Conservation (phyloP, 2,797 vertebrate species). For the Enteromius afrohamiltoni region DNA sequence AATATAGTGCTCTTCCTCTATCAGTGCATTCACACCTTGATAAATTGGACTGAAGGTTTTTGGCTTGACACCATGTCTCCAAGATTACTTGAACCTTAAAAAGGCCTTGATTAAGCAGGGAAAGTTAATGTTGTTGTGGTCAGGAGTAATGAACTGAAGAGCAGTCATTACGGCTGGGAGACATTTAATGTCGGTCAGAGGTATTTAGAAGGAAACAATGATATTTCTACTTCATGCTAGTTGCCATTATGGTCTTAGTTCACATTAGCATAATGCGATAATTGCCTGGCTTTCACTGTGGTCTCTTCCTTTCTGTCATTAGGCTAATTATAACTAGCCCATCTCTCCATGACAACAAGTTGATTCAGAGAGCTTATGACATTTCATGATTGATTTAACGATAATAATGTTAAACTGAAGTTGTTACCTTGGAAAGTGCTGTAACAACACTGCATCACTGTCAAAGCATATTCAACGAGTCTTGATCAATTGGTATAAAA, state of each 20-base stretch:
- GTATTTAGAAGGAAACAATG: conserved; percentile 30
- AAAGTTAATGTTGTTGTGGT: conserved; percentile 29
- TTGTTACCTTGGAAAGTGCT: background rate
- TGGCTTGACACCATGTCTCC: background rate
- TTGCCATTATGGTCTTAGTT: conserved; percentile 19
- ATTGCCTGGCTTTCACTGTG: conserved; percentile 14
- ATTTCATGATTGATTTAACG: background rate
- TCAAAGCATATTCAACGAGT: conserved; percentile 14
- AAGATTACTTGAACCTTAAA: background rate
- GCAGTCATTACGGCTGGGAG: conserved; percentile 7
- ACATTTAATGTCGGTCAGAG: conserved; percentile 27
- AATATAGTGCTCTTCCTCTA: background rate
- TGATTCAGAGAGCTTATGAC: background rate
- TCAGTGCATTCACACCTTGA: background rate
- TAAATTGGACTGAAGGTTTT: background rate
- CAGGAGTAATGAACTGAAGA: conserved; percentile 25
- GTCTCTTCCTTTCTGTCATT: conserved; percentile 23
- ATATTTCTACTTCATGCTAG: conserved; percentile 29
- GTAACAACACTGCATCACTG: background rate
- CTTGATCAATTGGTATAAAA: conserved; percentile 1
- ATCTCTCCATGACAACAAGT: conserved; percentile 1
- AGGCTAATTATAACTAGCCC: conserved; percentile 36
- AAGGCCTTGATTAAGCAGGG: background rate
- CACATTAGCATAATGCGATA: conserved; percentile 33
- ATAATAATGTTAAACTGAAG: background rate